These are phyloP conservation scores for Camponotus pennsylvanicus DNA, from an alignment of 1,140 invertebrate genomes.

Conservation along the genomic window DNA sequence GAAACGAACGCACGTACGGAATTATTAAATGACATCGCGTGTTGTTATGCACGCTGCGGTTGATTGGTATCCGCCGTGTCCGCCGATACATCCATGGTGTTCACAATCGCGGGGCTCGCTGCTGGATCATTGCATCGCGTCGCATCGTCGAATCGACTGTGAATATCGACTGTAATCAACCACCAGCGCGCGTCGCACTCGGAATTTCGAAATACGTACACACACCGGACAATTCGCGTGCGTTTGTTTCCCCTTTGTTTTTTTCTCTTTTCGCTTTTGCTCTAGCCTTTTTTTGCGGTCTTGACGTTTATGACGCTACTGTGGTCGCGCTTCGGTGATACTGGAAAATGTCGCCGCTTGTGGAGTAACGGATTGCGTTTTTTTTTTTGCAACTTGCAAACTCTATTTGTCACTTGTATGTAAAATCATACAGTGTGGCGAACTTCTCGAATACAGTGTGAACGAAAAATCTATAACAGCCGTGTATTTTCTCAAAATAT, in stretches of 20 bases:
- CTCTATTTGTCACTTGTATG: background rate
- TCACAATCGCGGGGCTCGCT: background rate
- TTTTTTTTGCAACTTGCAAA: background rate
- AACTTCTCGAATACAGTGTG: background rate
- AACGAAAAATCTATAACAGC: background rate
- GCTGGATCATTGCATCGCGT: background rate
- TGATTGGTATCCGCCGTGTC: slow-evolving; percentile 60
- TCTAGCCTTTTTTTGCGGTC: background rate
- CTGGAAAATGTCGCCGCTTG: slow-evolving; percentile 2
- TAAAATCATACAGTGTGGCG: background rate
- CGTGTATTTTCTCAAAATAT: background rate
- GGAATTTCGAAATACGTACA: slow-evolving; percentile 41
- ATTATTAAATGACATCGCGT: slow-evolving; percentile 68
- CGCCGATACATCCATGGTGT: slow-evolving; percentile 31
- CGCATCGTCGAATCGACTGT: slow-evolving; percentile 2
- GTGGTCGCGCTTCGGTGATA: slow-evolving; percentile 25
- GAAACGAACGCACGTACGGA: slow-evolving; percentile 26
- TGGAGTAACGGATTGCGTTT: slow-evolving; percentile 19
- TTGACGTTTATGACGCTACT: slow-evolving; percentile 39
- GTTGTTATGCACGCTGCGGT: slow-evolving; percentile 52
- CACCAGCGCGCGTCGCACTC: background rate
- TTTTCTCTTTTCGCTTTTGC: background rate
- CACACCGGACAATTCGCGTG: slow-evolving; percentile 7
- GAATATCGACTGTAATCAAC: slow-evolving; percentile 51
- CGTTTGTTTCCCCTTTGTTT: slow-evolving; percentile 27